Percentiles rank a stretch among this genome's conserved stretches.
phyloP scores from a whole-genome alignment of 2,797 vertebrate genomes.

The Nasua narica region DNA sequence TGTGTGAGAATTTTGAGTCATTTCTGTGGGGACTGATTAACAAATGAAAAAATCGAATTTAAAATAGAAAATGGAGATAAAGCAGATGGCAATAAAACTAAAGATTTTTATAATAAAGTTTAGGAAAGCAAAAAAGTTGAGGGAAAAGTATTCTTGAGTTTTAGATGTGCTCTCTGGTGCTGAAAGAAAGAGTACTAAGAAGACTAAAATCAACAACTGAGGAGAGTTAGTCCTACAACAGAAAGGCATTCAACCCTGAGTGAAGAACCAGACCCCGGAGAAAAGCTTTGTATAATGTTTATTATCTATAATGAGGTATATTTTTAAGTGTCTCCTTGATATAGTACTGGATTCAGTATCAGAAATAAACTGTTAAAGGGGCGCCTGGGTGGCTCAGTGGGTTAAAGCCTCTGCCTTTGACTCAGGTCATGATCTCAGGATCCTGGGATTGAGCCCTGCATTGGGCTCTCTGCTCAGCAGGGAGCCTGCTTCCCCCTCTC shows the following conservation, averaged over 20 bases:
- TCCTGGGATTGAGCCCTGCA: too few species aligned
- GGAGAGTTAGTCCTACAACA: neutral
- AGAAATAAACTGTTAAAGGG: neutral
- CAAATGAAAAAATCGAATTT: constrained; percentile 6
- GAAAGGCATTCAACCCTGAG: neutral
- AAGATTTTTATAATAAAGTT: neutral
- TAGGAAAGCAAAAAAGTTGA: neutral
- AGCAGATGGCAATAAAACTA: neutral
- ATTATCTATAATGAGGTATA: neutral
- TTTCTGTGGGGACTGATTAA: neutral
- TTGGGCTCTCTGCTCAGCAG: too few species aligned
- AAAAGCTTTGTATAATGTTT: neutral
- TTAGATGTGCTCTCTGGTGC: neutral
- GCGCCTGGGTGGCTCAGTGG: too few species aligned
- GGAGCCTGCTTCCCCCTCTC: too few species aligned
- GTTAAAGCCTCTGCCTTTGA: too few species aligned
- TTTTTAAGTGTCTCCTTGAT: neutral
- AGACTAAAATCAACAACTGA: neutral
- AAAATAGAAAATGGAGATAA: neutral
- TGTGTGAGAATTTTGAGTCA: neutral
- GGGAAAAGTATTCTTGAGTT: neutral
- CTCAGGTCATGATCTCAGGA: too few species aligned
- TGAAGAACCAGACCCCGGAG: neutral
- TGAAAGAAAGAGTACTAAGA: neutral
- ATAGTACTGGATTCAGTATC: neutral